Evolutionary conservation across 2,113 vertebrate genomes (phyloP), one percentile per base, ranked within the genome.

Genomic region (Trinectes maculatus): DNA sequence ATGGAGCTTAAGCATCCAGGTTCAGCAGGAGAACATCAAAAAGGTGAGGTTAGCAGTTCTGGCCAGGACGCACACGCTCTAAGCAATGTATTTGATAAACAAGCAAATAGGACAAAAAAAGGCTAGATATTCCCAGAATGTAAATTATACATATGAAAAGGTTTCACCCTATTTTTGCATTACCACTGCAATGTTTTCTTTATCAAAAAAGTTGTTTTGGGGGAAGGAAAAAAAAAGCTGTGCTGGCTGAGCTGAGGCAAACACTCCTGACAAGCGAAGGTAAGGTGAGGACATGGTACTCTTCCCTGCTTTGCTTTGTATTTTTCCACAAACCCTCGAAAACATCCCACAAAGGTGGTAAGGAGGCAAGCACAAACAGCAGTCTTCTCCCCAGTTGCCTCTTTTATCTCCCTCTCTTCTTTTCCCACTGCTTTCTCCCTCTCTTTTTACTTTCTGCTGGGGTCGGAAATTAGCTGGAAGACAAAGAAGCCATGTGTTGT

Each of bases 401-500:
- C 61, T 18, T 33, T 25, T 60, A 16, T 49, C 54, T 69, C 13
- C 43, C 40, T 59, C 63, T 8, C 13, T 57, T 37, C 25, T 47
- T 36, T 67, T 22, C 22, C 55, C 34, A 51, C 11, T 18, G 18
- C 7, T 1, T 8, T 18, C 39, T 43, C 43, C 47, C 42, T 43
- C 9, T 24, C 26, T 26, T 49, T 48, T n/a, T 53, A 54, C 55
- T 76, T 71, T 73, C 49, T 73, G 75, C 78, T 76, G 73, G 63
- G 76, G 78, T 79, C 74, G 59, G 57, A 86, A 87, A 88, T 87
- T 77, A 82, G 74, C 82, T 83, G 70, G 49, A 79, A 90, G 86
- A 92, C 84, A 91, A 85, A 86, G 70, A 80, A 56, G 60, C 68
- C 67, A 75, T 84, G 85, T 88, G 89, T 86, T 83, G 77, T 52